Conservation (phyloP, 2,797 vertebrate genomes). For the Esox masquinongy region DNA sequence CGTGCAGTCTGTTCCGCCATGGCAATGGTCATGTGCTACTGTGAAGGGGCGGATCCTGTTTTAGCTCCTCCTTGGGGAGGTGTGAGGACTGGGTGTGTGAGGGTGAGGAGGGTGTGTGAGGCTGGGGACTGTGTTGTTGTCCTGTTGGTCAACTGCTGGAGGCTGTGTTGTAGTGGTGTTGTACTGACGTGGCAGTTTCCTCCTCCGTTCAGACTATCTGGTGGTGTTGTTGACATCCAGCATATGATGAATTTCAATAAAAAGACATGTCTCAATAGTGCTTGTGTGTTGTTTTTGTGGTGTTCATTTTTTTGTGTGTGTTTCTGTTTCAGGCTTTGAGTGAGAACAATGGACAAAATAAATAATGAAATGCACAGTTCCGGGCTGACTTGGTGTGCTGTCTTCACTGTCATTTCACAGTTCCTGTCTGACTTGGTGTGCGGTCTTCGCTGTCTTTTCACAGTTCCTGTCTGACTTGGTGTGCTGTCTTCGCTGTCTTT, state of each 20-base stretch:
- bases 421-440: too few relatives aligned
- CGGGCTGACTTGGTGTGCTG: too few relatives aligned
- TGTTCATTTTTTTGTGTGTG: neutral
- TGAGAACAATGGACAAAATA: neutral
- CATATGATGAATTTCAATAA: slow-evolving; percentile 69
- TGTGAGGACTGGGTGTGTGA: slow-evolving; percentile 33
- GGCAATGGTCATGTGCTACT: neutral
- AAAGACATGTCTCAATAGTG: slow-evolving; percentile 28
- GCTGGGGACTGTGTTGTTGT: slow-evolving; percentile 51
- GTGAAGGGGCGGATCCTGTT: neutral
- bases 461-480: too few relatives aligned
- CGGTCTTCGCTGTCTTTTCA: too few relatives aligned
- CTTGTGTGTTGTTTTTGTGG: neutral
- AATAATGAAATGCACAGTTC: too few relatives aligned
- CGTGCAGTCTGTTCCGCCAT: neutral
- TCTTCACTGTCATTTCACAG: too few relatives aligned
- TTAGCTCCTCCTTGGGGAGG: neutral
- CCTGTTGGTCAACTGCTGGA: slow-evolving; percentile 59
- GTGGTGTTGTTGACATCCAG: slow-evolving; percentile 56
- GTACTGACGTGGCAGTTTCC: slow-evolving; percentile 86
- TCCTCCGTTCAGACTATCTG: slow-evolving; percentile 87
- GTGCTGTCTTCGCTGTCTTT: too few relatives aligned
- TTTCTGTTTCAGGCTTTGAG: too few relatives aligned
- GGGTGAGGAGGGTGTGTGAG: slow-evolving; percentile 3
- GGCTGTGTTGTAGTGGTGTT: slow-evolving; percentile 73